These are phyloP conservation scores for Drosophila mettleri DNA, from an alignment of 2,888 invertebrate species.

Conservation along the genomic window DNA sequence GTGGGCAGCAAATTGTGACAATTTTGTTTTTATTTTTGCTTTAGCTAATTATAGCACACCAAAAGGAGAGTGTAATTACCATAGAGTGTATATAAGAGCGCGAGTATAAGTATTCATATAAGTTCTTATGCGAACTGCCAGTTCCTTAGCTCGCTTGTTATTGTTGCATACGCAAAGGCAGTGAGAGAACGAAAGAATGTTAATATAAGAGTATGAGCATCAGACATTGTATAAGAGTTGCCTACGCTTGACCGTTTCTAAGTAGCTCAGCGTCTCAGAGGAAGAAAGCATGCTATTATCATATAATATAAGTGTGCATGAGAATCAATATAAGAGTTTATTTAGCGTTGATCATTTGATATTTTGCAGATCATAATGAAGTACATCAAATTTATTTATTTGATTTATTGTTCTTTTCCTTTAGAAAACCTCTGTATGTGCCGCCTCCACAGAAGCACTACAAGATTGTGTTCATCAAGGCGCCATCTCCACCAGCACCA, in stretches of 20 bases:
- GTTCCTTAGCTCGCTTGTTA: conserved; percentile 23
- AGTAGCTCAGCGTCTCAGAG: background rate
- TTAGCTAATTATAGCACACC: conserved; percentile 65
- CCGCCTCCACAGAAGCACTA: conserved; percentile 91
- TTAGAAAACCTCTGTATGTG: conserved; percentile 86
- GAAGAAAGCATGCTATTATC: background rate
- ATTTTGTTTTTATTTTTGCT: conserved; percentile 27
- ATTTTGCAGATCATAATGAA: background rate
- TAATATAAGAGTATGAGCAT: background rate
- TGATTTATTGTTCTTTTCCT: conserved; percentile 2
- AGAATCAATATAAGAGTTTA: background rate
- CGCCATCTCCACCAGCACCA: conserved; percentile 88
- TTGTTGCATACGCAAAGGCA: conserved; percentile 40
- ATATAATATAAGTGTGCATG: background rate
- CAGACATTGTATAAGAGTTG: background rate
- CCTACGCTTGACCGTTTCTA: background rate
- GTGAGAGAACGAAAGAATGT: background rate
- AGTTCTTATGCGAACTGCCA: background rate
- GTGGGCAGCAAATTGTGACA: conserved; percentile 9
- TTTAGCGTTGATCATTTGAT: background rate
- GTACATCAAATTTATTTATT: conserved; percentile 31
- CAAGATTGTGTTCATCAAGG: conserved; percentile 92
- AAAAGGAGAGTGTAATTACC: conserved; percentile 9
- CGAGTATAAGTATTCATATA: background rate
- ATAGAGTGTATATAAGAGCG: conserved; percentile 1